Percentiles rank a stretch among this genome's conserved stretches.
Evolutionary conservation across 2,797 vertebrate genomes (phyloP).

Genomic region (Perdix hodgsoniae): DNA sequence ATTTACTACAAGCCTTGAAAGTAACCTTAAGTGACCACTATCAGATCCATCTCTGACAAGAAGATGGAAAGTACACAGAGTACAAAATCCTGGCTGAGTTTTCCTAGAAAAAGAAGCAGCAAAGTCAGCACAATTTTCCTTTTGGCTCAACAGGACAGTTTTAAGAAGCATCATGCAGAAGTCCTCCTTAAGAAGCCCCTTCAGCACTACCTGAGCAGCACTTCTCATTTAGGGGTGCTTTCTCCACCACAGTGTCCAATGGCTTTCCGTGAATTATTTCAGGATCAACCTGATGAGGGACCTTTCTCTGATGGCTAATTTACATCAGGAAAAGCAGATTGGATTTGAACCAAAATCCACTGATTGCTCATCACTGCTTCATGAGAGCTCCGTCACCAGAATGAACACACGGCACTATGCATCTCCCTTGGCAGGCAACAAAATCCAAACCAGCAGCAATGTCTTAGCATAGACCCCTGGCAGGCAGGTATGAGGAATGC

Average conservation of each 20-base stretch:
- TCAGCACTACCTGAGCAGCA: background rate
- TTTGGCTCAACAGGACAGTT: background rate
- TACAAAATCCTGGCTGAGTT: background rate
- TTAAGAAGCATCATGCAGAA: background rate
- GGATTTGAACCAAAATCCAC: background rate
- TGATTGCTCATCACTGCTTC: slow-evolving; percentile 27
- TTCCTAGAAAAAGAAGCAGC: background rate
- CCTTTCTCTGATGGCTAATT: background rate
- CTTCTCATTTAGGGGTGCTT: background rate
- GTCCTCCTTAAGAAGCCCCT: background rate
- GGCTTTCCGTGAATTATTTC: background rate
- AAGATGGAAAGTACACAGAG: background rate
- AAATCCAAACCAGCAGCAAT: background rate
- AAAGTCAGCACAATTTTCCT: background rate
- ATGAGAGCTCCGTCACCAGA: background rate
- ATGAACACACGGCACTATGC: background rate
- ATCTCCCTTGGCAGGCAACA: background rate
- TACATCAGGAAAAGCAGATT: background rate
- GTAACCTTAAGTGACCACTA: background rate
- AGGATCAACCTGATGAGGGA: background rate
- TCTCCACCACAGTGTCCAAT: accelerated
- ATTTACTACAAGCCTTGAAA: background rate
- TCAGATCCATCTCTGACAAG: background rate
- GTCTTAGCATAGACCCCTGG: accelerated
- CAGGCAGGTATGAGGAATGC: accelerated